phyloP scores from a whole-genome alignment of 2,888 invertebrate species.

The Noctua janthe region DNA sequence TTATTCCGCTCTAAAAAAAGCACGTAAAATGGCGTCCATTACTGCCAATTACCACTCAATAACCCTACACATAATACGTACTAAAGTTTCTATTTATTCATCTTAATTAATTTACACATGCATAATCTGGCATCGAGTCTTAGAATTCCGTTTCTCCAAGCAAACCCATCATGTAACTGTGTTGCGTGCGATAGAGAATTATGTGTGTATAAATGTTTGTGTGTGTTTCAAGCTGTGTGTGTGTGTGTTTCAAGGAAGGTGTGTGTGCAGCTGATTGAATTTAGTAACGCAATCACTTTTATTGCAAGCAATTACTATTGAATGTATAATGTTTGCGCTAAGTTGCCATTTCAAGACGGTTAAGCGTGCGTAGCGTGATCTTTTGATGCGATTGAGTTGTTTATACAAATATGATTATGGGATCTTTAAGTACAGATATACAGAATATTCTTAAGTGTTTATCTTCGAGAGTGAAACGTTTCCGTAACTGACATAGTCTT shows the following conservation, averaged over 20 bases:
- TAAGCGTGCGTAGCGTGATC: slow-evolving; percentile 60
- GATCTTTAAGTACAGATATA: background rate
- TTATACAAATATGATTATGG: background rate
- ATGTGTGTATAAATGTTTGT: slow-evolving; percentile 3
- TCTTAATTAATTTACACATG: slow-evolving; percentile 49
- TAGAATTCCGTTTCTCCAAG: slow-evolving; percentile 59
- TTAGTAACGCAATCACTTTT: slow-evolving; percentile 72
- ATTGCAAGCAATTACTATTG: slow-evolving; percentile 76
- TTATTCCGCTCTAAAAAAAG: slow-evolving; percentile 48
- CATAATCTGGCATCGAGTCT: slow-evolving; percentile 31
- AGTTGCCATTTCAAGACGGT: slow-evolving; percentile 57
- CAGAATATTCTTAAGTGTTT: background rate
- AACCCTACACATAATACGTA: slow-evolving; percentile 19
- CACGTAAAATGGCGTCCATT: slow-evolving; percentile 16
- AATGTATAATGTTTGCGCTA: slow-evolving; percentile 70
- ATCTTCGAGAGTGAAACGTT: background rate
- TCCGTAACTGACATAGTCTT: background rate
- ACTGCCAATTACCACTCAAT: slow-evolving; percentile 47
- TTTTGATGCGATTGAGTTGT: slow-evolving; percentile 34
- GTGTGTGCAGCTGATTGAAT: slow-evolving; percentile 68
- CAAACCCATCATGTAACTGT: slow-evolving; percentile 47
- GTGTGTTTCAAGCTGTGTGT: slow-evolving; percentile 1
- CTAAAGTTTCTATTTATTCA: slow-evolving; percentile 42
- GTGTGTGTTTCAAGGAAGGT: slow-evolving; percentile 6
- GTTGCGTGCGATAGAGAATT: slow-evolving; percentile 33